Evolutionary conservation across 1,140 invertebrate species (phyloP), one percentile per base, ranked within the genome.

Genomic region (Ectropis grisescens): DNA sequence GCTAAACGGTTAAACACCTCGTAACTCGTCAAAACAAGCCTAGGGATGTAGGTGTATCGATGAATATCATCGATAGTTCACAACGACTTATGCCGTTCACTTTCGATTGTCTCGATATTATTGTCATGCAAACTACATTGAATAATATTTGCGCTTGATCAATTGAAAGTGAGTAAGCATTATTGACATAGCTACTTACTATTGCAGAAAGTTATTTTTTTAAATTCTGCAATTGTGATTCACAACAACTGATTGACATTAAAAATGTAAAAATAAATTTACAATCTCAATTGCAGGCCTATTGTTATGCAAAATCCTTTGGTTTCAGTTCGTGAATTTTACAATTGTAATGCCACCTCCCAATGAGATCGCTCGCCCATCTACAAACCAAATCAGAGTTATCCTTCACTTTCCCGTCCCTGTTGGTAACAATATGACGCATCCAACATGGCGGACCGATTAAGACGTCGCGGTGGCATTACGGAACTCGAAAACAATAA

Each of bases 401-500:
- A 42, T 47, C 52, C 41, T 56, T 51, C 42, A 37, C 41, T 39
- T 28, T 37, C 30, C 41, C 30, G 10, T 25, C 45, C 44, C 46
- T 45, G 38, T 39, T 38, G 51, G 46, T 56, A 52, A 59, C n/a
- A 53, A 49, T 39, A 50, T 50, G 44, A 49, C 29, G 39, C 34
- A 38, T 37, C 38, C 45, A 33, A 55, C 51, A 55, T 41, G 40
- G 42, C 31, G 28, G 35, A 29, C 33, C 53, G 57, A 59, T 59
- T 59, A 50, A 58, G 51, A 51, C 42, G 47, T 58, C 53, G 29
- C 41, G 24, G 24, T 26, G 24, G 24, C 31, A 48, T 37, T 34
- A 35, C 54, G 51, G 52, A 55, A 59, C 43, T 45, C 29, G 42
- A 52, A 54, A 51, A 54, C 50, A 62, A 58, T 53, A 52, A 62